Percentiles rank a stretch among this genome's conserved stretches.
Evolutionary conservation across 2,113 vertebrate species (phyloP).

Genomic region (Alethe diademata): DNA sequence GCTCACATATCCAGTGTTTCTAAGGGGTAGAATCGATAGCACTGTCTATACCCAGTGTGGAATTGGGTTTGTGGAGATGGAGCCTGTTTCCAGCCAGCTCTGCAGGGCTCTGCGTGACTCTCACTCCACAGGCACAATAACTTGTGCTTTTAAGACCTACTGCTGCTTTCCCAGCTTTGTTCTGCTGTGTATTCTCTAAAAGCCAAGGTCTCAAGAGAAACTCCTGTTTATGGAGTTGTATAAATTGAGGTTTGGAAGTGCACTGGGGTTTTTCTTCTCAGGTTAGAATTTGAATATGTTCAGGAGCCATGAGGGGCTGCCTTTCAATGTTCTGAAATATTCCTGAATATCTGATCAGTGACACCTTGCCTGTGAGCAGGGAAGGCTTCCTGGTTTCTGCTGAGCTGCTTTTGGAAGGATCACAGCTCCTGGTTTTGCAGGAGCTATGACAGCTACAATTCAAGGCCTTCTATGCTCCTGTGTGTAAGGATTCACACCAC

Average conservation of each 20-base stretch:
- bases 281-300: neutral
- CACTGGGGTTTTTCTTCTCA: neutral
- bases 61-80: neutral
- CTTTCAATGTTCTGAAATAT: neutral
- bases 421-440: neutral
- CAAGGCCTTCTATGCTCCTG: neutral
- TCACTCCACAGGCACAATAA: neutral
- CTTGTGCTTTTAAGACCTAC: neutral
- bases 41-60: neutral
- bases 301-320: neutral
- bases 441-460: neutral
- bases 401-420: neutral
- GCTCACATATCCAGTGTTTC: neutral
- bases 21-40: neutral
- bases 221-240: neutral
- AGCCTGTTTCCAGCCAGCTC: neutral
- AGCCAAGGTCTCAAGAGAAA: neutral
- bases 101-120: neutral
- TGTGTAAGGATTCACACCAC: neutral
- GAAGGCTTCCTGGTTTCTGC: neutral
- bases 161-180: neutral
- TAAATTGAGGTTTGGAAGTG: neutral
- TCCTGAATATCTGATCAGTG: neutral
- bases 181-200: neutral
- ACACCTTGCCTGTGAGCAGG: neutral